Conservation (phyloP, 2,888 invertebrate genomes). For the Volucella bombylans region DNA sequence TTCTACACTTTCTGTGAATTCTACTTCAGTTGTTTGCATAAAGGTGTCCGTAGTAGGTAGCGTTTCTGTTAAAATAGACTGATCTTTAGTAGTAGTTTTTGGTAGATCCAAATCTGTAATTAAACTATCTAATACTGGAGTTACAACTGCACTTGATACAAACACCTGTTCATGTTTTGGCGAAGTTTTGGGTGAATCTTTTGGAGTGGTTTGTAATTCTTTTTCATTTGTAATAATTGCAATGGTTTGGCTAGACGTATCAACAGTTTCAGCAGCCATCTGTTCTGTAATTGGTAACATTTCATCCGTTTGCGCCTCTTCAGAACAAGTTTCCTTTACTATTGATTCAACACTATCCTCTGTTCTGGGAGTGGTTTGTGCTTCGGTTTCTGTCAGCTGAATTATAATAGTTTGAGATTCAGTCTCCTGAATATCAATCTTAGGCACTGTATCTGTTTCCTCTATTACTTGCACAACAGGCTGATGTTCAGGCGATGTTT, state of each 20-base stretch:
- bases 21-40: conserved; percentile 77
- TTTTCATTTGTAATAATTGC: conserved; percentile 78
- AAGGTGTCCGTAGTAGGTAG: conserved; percentile 76
- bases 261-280: conserved; percentile 76
- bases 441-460: conserved; percentile 79
- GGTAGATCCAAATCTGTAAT: conserved; percentile 77
- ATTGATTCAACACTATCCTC: conserved; percentile 75
- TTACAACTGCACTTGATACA: conserved; percentile 78
- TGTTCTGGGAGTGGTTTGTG: conserved; percentile 78
- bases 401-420: conserved; percentile 80
- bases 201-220: conserved; percentile 81
- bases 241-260: conserved; percentile 79
- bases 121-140: conserved; percentile 81
- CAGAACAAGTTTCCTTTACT: conserved; percentile 76
- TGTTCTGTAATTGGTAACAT: background rate
- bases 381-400: conserved; percentile 80
- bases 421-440: conserved; percentile 78
- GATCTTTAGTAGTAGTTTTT: conserved; percentile 75
- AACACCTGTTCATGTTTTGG: conserved; percentile 68
- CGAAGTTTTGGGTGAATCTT: conserved; percentile 74
- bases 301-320: conserved; percentile 76
- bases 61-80: conserved; percentile 78
- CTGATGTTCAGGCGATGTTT: conserved; percentile 82
- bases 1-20: conserved; percentile 74
- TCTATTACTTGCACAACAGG: conserved; percentile 77